These are phyloP conservation scores for Drosophila burlai DNA, from an alignment of 1,140 invertebrate species.

Conservation along the genomic window DNA sequence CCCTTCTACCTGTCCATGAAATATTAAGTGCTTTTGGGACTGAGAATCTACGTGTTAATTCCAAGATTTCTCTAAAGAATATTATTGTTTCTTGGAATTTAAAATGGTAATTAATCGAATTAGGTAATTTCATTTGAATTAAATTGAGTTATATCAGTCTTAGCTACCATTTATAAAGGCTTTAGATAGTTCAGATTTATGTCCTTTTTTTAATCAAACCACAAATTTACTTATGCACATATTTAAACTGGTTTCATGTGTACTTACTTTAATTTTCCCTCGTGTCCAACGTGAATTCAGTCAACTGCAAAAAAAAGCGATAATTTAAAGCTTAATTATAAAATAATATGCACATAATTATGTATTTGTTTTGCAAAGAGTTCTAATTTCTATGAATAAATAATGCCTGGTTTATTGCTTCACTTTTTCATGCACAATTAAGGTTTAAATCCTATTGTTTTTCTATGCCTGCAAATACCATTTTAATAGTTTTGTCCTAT, in stretches of 20 bases:
- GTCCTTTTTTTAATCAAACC: not conserved
- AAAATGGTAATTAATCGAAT: too few relatives aligned
- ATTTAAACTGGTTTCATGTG: not conserved
- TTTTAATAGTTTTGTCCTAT: constrained; percentile 7
- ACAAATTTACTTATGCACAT: not conserved
- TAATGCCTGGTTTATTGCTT: not conserved
- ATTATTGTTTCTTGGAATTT: not conserved
- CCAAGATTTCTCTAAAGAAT: not conserved
- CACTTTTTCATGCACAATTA: not conserved
- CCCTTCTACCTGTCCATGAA: not conserved
- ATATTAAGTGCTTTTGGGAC: not conserved
- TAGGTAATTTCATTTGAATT: not conserved
- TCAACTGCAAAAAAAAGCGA: constrained; percentile 13
- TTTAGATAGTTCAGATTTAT: not conserved
- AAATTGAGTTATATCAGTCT: not conserved
- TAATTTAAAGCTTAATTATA: not conserved
- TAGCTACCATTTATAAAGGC: not conserved
- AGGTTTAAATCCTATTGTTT: not conserved
- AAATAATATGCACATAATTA: not conserved
- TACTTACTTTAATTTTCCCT: constrained; percentile 19
- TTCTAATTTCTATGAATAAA: not conserved
- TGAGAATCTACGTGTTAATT: not conserved
- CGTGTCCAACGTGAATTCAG: too few relatives aligned
- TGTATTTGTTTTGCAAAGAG: not conserved
- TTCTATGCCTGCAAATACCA: not conserved